Percentiles rank a stretch among this genome's conserved stretches.
These are phyloP conservation scores for Motacilla tschutschensis DNA, from an alignment of 2,113 vertebrate genomes.

Conservation along the genomic window DNA sequence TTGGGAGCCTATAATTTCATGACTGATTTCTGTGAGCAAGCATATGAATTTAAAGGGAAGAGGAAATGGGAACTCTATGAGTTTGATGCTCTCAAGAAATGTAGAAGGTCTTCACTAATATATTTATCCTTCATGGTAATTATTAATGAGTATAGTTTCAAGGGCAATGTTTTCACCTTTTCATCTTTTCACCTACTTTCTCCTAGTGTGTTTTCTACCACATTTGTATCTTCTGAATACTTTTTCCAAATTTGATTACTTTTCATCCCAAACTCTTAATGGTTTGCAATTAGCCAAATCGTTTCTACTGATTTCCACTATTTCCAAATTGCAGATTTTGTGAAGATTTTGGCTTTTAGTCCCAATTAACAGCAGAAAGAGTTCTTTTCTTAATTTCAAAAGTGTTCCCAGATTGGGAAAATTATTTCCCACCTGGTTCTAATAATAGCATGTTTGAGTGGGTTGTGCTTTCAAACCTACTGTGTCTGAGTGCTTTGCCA, in stretches of 20 bases:
- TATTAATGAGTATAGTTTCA: not conserved
- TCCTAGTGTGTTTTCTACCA: not conserved
- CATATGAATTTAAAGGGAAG: not conserved
- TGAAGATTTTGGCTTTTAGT: not conserved
- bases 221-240: not conserved
- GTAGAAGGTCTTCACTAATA: not conserved
- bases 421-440: conserved; percentile 43
- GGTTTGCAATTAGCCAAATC: not conserved
- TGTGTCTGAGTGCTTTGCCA: conserved; percentile 24
- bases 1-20: not conserved
- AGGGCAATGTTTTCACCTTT: not conserved
- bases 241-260: not conserved
- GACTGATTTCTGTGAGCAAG: not conserved
- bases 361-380: not conserved
- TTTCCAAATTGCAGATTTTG: not conserved
- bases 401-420: not conserved
- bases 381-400: not conserved
- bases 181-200: not conserved
- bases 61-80: not conserved
- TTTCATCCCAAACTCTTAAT: not conserved
- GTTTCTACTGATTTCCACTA: not conserved
- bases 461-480: conserved; percentile 29
- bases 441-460: conserved; percentile 35
- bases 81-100: not conserved
- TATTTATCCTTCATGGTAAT: not conserved